These are phyloP conservation scores for Bombus superbus DNA, from an alignment of 1,140 invertebrate genomes.

Conservation along the genomic window DNA sequence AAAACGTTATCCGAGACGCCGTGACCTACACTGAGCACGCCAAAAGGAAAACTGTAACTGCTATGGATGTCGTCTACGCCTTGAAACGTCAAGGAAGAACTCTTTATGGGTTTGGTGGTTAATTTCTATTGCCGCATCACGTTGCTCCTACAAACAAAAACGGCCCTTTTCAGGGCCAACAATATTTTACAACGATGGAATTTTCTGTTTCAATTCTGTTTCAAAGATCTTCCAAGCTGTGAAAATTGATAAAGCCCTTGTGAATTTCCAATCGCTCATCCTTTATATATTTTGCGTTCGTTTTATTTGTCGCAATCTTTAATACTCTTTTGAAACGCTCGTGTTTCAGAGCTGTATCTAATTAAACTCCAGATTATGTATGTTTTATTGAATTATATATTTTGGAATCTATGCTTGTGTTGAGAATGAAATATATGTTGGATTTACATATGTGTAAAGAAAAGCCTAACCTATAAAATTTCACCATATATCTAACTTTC, in stretches of 20 bases:
- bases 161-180: slow-evolving; percentile 68
- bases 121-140: background rate
- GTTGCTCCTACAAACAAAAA: slow-evolving; percentile 18
- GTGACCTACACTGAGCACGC: slow-evolving; percentile 63
- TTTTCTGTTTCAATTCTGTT: background rate
- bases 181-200: slow-evolving; percentile 9
- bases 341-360: no score
- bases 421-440: no score
- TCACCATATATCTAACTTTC: no score
- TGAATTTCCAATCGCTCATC: no score
- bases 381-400: no score
- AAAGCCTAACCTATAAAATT: no score
- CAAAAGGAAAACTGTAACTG: slow-evolving; percentile 60
- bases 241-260: background rate
- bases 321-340: no score
- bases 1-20: slow-evolving; percentile 62
- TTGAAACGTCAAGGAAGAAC: slow-evolving; percentile 66
- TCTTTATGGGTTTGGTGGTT: slow-evolving; percentile 62
- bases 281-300: no score
- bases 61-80: slow-evolving; percentile 65
- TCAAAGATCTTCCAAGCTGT: background rate
- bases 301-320: no score
- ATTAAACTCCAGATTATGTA: no score
- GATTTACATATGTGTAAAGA: no score
- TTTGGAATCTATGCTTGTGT: no score